A percentile compares a stretch with the other conserved stretches of the same genome.
Evolutionary conservation across 2,113 vertebrate genomes (phyloP).

Genomic region (Xiphophorus maculatus): DNA sequence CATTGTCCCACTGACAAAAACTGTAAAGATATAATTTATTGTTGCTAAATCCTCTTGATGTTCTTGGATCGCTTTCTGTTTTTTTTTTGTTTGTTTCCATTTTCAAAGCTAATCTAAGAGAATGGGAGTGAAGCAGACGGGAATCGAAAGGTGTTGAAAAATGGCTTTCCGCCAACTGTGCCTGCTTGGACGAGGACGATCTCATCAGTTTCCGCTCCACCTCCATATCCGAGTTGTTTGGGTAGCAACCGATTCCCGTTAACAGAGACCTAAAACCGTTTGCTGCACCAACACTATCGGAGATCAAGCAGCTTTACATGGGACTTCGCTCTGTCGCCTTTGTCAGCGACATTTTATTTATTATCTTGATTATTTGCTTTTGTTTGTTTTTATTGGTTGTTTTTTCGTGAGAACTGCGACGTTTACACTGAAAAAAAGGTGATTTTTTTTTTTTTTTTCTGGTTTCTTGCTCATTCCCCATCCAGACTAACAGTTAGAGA

Average conservation of each 20-base stretch:
- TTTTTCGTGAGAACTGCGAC: slow-evolving; percentile 3
- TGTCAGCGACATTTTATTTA: slow-evolving; percentile 53
- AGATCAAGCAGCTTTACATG: slow-evolving; percentile 12
- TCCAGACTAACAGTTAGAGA: slow-evolving; percentile 1
- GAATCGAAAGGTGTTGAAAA: slow-evolving; percentile 10
- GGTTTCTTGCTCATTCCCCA: slow-evolving; percentile 25
- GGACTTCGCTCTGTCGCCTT: slow-evolving; percentile 12
- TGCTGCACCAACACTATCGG: slow-evolving; percentile 29
- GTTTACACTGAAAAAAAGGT: slow-evolving; percentile 46
- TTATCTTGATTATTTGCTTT: slow-evolving; percentile 51
- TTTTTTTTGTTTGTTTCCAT: slow-evolving; percentile 33
- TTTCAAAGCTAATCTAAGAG: slow-evolving; percentile 41
- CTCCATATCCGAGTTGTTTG: slow-evolving; percentile 2
- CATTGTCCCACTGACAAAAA: slow-evolving; percentile 43
- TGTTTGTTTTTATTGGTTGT: slow-evolving; percentile 34
- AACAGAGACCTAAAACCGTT: slow-evolving; percentile 7
- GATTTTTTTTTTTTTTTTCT: background rate
- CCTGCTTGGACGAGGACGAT: slow-evolving; percentile 51
- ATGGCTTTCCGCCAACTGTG: slow-evolving; percentile 55
- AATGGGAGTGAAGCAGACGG: slow-evolving; percentile 18
- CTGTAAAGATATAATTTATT: slow-evolving; percentile 73
- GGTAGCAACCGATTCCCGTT: background rate
- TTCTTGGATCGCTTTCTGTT: slow-evolving; percentile 28
- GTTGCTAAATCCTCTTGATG: slow-evolving; percentile 47
- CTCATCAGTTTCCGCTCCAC: background rate